phyloP scores from a whole-genome alignment of 1,140 invertebrate genomes.

The Zophobas atratus region DNA sequence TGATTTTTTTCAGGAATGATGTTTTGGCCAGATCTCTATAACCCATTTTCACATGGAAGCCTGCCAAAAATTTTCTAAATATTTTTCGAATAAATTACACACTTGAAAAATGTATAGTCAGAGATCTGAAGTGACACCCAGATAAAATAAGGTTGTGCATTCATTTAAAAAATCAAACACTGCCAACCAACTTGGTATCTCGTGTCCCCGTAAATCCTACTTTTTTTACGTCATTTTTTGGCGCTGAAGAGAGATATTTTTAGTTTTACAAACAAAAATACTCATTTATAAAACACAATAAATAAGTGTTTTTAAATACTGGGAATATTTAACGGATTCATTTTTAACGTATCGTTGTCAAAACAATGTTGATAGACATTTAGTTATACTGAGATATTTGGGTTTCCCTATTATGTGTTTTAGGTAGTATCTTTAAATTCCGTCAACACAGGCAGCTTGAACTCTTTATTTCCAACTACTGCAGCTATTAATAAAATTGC shows the following conservation, averaged over 20 bases:
- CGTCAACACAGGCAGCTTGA: too few species aligned
- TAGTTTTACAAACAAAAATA: slow-evolving; percentile 19
- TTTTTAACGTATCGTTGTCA: too few species aligned
- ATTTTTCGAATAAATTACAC: slow-evolving; percentile 23
- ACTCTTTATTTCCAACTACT: too few species aligned
- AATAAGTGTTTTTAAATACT: too few species aligned
- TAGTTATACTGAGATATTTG: too few species aligned
- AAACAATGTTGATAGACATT: too few species aligned
- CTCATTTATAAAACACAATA: neutral
- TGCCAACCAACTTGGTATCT: slow-evolving; percentile 3
- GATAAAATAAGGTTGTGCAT: slow-evolving; percentile 7
- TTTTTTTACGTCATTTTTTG: slow-evolving; percentile 3
- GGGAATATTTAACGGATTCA: neutral
- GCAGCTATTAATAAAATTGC: too few species aligned
- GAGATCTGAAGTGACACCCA: neutral
- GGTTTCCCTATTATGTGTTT: too few species aligned
- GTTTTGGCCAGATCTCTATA: neutral
- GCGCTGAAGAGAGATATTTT: neutral
- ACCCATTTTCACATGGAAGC: slow-evolving; percentile 12
- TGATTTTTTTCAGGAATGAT: neutral
- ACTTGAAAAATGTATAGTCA: slow-evolving; percentile 14
- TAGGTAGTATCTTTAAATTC: too few species aligned
- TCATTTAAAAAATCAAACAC: slow-evolving; percentile 27
- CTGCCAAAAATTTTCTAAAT: slow-evolving; percentile 18
- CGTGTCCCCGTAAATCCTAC: slow-evolving; percentile 2